Evolutionary conservation across 2,797 vertebrate species (phyloP).

Genomic region (Aphelocoma californica): DNA sequence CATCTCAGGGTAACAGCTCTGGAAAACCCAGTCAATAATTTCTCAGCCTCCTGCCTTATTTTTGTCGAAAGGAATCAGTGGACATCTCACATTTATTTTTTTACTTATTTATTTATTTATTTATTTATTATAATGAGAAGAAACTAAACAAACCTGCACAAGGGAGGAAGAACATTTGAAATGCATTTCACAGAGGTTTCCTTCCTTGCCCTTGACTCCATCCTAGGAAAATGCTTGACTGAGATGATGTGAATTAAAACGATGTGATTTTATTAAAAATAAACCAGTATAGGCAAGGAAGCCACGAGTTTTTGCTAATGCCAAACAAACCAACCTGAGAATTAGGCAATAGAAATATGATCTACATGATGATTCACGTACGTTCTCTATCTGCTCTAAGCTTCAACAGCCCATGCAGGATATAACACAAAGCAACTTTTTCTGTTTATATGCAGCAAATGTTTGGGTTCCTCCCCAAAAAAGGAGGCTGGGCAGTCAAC

Average conservation of each 20-base stretch:
- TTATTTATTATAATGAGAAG: background rate
- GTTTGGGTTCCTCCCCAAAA: no score
- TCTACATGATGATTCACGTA: slow-evolving; percentile 40
- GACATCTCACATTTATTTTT: background rate
- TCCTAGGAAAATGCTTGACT: background rate
- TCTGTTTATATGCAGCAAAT: background rate
- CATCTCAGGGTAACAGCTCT: background rate
- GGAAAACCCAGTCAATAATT: background rate
- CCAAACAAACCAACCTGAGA: slow-evolving; percentile 47
- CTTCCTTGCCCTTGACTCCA: background rate
- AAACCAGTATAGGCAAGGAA: slow-evolving; percentile 33
- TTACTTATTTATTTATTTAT: background rate
- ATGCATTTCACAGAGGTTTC: slow-evolving; percentile 25
- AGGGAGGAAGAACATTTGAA: background rate
- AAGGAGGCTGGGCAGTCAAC: background rate
- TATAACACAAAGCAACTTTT: slow-evolving; percentile 8
- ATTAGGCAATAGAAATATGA: slow-evolving; percentile 53
- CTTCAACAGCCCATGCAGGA: background rate
- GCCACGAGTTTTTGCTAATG: slow-evolving; percentile 23
- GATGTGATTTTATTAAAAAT: slow-evolving; percentile 39
- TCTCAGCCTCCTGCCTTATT: background rate
- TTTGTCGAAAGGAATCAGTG: background rate
- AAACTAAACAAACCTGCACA: no score
- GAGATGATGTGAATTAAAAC: background rate
- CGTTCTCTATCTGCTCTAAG: slow-evolving; percentile 21